phyloP scores from a whole-genome alignment of 1,140 invertebrate species.

The Drosophila teissieri region DNA sequence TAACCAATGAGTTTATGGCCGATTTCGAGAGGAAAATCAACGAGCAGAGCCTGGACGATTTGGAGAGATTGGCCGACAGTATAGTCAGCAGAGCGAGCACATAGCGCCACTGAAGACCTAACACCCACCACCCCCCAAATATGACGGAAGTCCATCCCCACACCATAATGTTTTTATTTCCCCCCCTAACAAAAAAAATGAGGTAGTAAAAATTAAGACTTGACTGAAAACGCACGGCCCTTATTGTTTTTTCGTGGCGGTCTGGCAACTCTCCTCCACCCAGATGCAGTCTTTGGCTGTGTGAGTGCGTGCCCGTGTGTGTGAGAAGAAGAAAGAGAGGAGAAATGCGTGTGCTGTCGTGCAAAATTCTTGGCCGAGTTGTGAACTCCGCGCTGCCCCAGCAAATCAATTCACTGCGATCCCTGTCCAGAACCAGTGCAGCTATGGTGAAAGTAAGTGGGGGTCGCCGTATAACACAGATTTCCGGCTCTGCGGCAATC shows the following conservation, averaged over 20 bases:
- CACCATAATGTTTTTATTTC: conserved; percentile 46
- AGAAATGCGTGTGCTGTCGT: conserved; percentile 68
- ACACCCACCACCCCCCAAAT: neutral
- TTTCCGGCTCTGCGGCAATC: neutral
- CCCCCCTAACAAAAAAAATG: conserved; percentile 2
- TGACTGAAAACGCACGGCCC: conserved; percentile 24
- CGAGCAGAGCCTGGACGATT: conserved; percentile 85
- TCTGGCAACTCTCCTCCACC: conserved; percentile 52
- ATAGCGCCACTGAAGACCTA: conserved; percentile 3
- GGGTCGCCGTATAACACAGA: neutral
- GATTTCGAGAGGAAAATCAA: conserved; percentile 85
- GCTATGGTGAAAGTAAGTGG: conserved; percentile 76
- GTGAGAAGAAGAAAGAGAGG: conserved; percentile 46
- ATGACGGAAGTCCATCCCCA: conserved; percentile 10
- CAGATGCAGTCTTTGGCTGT: conserved; percentile 27
- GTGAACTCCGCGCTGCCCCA: conserved; percentile 55
- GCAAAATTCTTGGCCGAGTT: conserved; percentile 72
- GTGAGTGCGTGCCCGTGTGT: conserved; percentile 3
- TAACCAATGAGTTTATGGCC: conserved; percentile 85
- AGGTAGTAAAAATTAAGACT: conserved; percentile 48
- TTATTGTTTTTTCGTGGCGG: conserved; percentile 4
- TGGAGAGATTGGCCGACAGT: conserved; percentile 85
- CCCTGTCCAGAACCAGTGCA: conserved; percentile 59
- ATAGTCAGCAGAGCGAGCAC: conserved; percentile 21
- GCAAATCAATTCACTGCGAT: conserved; percentile 50